These are phyloP conservation scores for Hystrix brachyura DNA, from an alignment of 2,113 vertebrate genomes.

Conservation along the genomic window DNA sequence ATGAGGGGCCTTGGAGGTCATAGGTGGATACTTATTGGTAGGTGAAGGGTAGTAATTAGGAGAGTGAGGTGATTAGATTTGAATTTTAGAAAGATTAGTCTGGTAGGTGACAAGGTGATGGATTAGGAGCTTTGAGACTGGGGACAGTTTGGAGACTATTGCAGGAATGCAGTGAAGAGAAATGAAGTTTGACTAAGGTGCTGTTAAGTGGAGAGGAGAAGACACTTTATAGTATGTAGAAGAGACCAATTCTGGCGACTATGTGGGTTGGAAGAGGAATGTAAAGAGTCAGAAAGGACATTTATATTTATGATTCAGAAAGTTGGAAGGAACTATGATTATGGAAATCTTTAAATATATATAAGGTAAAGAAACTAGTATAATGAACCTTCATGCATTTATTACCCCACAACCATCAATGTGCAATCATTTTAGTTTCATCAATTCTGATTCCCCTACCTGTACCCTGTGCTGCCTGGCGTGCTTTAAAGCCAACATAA, in stretches of 20 bases:
- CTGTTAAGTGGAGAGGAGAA: not conserved
- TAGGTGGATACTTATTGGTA: not conserved
- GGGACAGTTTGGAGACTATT: not conserved
- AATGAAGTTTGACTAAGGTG: not conserved
- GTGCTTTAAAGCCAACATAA: not conserved
- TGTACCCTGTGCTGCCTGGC: not conserved
- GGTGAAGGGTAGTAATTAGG: not conserved
- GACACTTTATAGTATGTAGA: not conserved
- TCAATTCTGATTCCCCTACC: not conserved
- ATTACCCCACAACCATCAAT: not conserved
- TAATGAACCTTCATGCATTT: not conserved
- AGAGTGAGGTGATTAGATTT: not conserved
- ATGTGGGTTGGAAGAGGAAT: not conserved
- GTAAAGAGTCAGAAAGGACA: not conserved
- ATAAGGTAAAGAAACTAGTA: not conserved
- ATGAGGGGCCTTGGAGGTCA: not conserved
- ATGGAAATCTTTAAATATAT: not conserved
- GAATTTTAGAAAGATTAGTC: not conserved
- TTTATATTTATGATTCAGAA: slow-evolving; percentile 8
- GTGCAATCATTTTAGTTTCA: not conserved
- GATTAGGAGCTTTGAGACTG: not conserved
- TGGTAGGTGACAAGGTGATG: not conserved
- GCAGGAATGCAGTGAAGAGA: not conserved
- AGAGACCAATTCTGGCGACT: not conserved
- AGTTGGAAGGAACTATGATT: not conserved